Percentiles rank a stretch among this genome's conserved stretches.
Evolutionary conservation across 2,113 vertebrate species (phyloP).

Genomic region (Lepisosteus oculatus): DNA sequence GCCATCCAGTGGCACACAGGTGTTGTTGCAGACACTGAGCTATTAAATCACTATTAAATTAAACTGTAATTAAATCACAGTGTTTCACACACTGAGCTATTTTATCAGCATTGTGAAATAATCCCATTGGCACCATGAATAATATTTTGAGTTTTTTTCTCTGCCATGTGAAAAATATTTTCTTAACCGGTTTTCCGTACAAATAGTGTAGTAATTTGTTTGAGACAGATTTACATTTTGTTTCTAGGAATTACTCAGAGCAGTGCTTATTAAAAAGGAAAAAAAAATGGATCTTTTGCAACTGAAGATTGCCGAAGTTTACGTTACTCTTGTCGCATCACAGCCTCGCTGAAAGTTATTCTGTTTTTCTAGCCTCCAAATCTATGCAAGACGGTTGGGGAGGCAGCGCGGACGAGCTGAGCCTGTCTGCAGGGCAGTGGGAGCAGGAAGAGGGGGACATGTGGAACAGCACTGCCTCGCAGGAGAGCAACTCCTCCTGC

Average conservation of each 20-base stretch:
- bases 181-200: no score
- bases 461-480: slow-evolving; percentile 90
- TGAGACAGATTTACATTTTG: no score
- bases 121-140: no score
- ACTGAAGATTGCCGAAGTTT: neutral
- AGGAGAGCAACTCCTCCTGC: slow-evolving; percentile 88
- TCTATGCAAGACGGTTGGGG: slow-evolving; percentile 99
- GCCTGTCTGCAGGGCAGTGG: slow-evolving; percentile 81
- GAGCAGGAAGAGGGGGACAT: slow-evolving; percentile 90
- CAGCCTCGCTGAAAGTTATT: neutral
- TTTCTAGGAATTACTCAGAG: slow-evolving; percentile 12
- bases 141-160: no score
- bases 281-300: no score
- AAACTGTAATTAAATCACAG: no score
- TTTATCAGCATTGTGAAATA: no score
- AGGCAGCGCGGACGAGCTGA: slow-evolving; percentile 82
- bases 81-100: no score
- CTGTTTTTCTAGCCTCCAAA: slow-evolving; percentile 80
- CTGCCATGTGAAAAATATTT: no score
- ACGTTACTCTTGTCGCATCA: neutral
- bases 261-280: slow-evolving; percentile 10
- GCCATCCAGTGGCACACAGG: slow-evolving; percentile 27
- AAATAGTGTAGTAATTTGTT: no score
- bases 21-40: slow-evolving; percentile 1
- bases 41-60: no score